These are phyloP conservation scores for Bombus difficillimus DNA, from an alignment of 1,140 invertebrate species.

Conservation along the genomic window DNA sequence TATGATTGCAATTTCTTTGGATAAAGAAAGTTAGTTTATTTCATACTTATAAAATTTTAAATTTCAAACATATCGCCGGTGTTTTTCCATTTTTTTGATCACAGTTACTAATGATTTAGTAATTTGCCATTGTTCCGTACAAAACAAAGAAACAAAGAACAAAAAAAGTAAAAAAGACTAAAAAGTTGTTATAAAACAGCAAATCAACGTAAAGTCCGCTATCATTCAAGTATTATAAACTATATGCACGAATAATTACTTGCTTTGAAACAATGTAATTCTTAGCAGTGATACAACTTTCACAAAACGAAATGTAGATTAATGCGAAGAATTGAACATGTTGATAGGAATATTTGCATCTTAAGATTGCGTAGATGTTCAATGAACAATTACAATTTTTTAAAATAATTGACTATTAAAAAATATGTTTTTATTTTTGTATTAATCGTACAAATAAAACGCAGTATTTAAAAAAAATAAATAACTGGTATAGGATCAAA, in stretches of 20 bases:
- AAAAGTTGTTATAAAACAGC: not conserved
- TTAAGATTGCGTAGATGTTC: not conserved
- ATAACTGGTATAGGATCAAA: not conserved
- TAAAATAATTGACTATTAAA: not conserved
- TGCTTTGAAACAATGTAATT: not conserved
- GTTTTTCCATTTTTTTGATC: not conserved
- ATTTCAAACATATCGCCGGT: not conserved
- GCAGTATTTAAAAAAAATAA: not conserved
- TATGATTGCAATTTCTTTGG: not conserved
- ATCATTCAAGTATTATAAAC: conserved; percentile 1
- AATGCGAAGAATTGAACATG: not conserved
- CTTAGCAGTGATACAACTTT: conserved; percentile 13
- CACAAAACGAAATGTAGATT: not conserved
- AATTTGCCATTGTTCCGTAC: not conserved
- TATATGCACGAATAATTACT: not conserved
- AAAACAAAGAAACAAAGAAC: not conserved
- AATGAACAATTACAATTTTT: not conserved
- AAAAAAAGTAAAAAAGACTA: not conserved
- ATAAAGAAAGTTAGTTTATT: not conserved
- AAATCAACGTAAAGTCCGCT: not conserved
- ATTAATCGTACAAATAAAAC: not conserved
- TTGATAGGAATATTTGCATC: not conserved
- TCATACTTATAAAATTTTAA: not conserved
- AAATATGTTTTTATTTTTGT: not conserved
- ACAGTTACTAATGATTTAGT: not conserved